phyloP scores from a whole-genome alignment of 2,888 invertebrate genomes.

The Ashinkailepas kermadecensis region DNA sequence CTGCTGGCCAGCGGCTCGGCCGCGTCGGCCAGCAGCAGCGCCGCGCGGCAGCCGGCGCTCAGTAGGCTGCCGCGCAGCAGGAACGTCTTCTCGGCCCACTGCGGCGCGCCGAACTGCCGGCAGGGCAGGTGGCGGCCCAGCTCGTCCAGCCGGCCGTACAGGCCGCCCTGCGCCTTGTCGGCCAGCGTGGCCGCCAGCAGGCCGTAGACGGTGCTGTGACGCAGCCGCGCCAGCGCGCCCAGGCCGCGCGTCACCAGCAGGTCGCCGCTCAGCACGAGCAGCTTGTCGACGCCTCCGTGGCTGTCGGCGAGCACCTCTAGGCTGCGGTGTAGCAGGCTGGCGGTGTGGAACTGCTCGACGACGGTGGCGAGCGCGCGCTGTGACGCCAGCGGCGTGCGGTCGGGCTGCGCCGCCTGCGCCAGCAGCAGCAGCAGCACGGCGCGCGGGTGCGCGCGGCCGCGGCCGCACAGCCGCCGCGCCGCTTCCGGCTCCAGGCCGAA shows the following conservation, averaged over 20 bases:
- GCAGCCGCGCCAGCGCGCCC: neutral
- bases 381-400: neutral
- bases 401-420: neutral
- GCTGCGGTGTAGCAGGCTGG: constrained; percentile 14
- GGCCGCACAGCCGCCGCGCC: neutral
- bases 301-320: neutral
- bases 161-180: neutral
- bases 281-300: neutral
- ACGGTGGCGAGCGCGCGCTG: neutral
- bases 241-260: constrained; percentile 9
- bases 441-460: neutral
- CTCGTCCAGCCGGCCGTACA: neutral
- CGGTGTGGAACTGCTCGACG: neutral
- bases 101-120: neutral
- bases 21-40: neutral
- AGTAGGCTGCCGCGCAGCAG: constrained; percentile 13
- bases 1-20: neutral
- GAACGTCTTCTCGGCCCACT: neutral
- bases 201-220: neutral
- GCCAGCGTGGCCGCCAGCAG: neutral
- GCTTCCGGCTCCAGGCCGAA: neutral
- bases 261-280: neutral
- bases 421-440: constrained; percentile 5
- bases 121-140: neutral
- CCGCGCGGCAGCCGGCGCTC: neutral